Conservation (phyloP, 2,888 invertebrate genomes). For the Xanthorhoe spadicearia region DNA sequence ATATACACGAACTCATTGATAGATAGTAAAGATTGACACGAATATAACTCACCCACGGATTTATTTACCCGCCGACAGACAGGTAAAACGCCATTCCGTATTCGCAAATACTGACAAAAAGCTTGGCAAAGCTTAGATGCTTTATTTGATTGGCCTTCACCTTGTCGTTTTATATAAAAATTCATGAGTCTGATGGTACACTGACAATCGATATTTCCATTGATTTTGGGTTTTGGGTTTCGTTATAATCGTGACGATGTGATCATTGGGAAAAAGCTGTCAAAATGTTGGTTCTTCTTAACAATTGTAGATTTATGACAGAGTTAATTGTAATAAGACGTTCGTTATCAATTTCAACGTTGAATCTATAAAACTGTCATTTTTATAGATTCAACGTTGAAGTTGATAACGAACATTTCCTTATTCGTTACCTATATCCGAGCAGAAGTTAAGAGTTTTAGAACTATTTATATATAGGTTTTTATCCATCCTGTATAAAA, state of each 20-base stretch:
- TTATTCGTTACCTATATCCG: too few relatives aligned
- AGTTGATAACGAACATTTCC: too few relatives aligned
- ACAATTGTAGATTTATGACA: too few relatives aligned
- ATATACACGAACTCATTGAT: neutral
- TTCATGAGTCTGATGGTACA: slow-evolving; percentile 47
- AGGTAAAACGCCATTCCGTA: slow-evolving; percentile 19
- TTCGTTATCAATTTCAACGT: too few relatives aligned
- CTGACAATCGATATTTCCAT: slow-evolving; percentile 29
- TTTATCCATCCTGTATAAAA: too few relatives aligned
- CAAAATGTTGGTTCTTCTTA: too few relatives aligned
- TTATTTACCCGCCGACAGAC: slow-evolving; percentile 3
- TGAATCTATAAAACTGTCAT: too few relatives aligned
- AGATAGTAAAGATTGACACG: neutral
- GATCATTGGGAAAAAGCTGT: too few relatives aligned
- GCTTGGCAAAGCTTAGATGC: slow-evolving; percentile 22
- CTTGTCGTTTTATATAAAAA: slow-evolving; percentile 45
- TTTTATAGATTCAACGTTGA: too few relatives aligned
- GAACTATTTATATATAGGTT: too few relatives aligned
- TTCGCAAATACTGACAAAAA: slow-evolving; percentile 33
- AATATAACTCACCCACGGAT: slow-evolving; percentile 4
- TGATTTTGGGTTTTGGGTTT: neutral
- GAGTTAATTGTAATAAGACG: too few relatives aligned
- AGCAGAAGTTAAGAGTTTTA: too few relatives aligned
- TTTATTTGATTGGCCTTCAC: slow-evolving; percentile 39
- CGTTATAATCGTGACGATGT: neutral